Evolutionary conservation across 2,113 vertebrate species (phyloP), one percentile per base, ranked within the genome.

Genomic region (Pimephales promelas): DNA sequence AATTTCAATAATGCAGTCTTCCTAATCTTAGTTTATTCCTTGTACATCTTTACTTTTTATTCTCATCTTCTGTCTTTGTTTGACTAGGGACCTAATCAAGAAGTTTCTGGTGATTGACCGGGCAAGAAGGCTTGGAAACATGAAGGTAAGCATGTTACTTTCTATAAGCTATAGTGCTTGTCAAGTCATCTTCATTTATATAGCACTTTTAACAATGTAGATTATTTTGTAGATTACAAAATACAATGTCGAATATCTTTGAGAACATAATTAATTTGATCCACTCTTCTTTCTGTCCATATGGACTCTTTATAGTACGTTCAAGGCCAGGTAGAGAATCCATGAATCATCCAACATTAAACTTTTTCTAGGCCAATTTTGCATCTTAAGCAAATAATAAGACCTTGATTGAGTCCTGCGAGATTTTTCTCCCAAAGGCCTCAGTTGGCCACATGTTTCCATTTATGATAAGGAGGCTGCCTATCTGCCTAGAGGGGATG

Each of bases 81-180:
- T 22, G 61, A 78, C 54, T 85, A 99, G 98, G 88, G 98, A 99
- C 89, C 94, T 99, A 91, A 96, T 99, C 90, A 97, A 95, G 94
- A 99, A 97, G 52, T 94, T 99, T 52, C 96, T 99, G 18, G 97
- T 98, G 66, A 96, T 97, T 62, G 98, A 99, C 90, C 94, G 97
- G 85, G 97, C 96, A 36, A 92, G 95, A 81, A 90, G 98, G 36
- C 92, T 99, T 0, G 98, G 98, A 26, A 98, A 97, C 91, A 98
- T 99, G 97, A 99, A 99, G 97, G 98, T 98, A 57, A 90, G 95
- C 90, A 18, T 9, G 56, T 61, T 78, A 59, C 28, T 45, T 20
- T 28, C 18, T 28, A 34, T n/a, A n/a, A n/a, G n/a, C n/a, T n/a
- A n/a, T 45, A 5, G 34, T 24, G 16, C 28, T 77, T 40, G 2